Base-by-base conservation (phyloP, 53 echinoderm and acorn worm species). In the Luidia sarsii region DNA sequence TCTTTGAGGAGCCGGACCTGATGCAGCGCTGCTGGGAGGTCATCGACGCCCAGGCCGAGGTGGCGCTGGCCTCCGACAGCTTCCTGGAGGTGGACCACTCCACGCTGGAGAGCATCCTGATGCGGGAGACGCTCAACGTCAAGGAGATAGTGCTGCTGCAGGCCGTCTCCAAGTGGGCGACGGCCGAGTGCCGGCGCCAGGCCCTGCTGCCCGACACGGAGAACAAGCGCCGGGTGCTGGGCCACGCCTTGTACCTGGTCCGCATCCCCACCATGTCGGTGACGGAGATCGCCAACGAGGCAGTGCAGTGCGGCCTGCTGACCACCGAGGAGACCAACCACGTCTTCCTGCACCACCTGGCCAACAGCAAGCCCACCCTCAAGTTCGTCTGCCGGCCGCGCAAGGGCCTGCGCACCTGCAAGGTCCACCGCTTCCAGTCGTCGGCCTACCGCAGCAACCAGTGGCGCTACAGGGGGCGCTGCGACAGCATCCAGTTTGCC, bases 21-120 rank as follows among this genome's bases (percentile, higher is more conserved):
- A 90, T 92, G 93, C 90, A 93, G 51, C 93, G 91, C 34, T 96
- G 97, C 73, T 96, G 97, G 97, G 93, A 93, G 67, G 97, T 96
- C 28, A 96, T 96, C 18, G 97, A 96, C 71, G 93, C 93, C 39
- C 97, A 96, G 52, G 93, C 97, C 3, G 97, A 96, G 79, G 88
- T 90, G 57, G 97, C 97, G 21, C 86, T 96, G 27, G 72, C 88
- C 39, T 93, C 97, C 4, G 97, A 96, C 50, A 92, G 97, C 70
- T 96, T 96, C 81, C 75, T 92, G 48, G 97, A 96, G 57, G 89
- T 96, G 1, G 97, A 96, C 67, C 81, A 88, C 57, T 81, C 79
- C 50, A 96, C 97, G 11, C 48, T 96, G 34, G 89, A 90, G 81
- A 85, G 80, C 54, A 92, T 96, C 67, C 62, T 96, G 38, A 88